Conservation (phyloP, 2,113 vertebrate species). For the Dasyprocta punctata region DNA sequence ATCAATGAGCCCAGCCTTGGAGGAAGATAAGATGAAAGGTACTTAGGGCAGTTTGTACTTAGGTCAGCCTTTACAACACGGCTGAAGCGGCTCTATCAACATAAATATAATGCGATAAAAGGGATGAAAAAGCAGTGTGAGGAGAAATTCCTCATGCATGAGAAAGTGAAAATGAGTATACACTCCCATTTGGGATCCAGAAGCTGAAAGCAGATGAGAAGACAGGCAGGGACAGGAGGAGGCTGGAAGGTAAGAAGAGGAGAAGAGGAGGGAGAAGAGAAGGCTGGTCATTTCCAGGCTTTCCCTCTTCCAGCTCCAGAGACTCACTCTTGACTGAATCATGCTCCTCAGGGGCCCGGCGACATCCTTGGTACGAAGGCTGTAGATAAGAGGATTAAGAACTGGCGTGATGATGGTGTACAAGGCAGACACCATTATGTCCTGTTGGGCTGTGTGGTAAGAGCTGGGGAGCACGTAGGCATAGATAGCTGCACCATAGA, state of each 20-base stretch:
- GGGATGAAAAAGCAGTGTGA: background rate
- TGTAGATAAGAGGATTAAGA: background rate
- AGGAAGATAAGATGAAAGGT: no score
- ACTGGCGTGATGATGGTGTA: constrained; percentile 30
- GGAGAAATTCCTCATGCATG: background rate
- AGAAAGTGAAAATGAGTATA: background rate
- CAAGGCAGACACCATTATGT: background rate
- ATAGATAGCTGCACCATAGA: background rate
- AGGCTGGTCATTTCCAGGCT: background rate
- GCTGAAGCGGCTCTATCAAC: background rate
- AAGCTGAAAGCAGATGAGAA: no score
- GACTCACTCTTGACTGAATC: background rate
- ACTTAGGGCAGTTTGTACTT: no score
- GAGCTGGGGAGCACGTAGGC: background rate
- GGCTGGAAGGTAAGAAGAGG: no score
- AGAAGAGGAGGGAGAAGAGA: no score
- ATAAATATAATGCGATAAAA: background rate
- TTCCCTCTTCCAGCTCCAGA: background rate
- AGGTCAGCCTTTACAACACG: background rate
- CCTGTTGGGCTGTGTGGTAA: background rate
- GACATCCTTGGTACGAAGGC: background rate
- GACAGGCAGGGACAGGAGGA: background rate
- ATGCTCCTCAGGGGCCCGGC: background rate
- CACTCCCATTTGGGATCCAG: rapidly evolving
- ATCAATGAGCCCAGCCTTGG: no score